These are phyloP conservation scores for Ricordea florida DNA, from an alignment of 92 coral and sea anemone species.

Conservation along the genomic window DNA sequence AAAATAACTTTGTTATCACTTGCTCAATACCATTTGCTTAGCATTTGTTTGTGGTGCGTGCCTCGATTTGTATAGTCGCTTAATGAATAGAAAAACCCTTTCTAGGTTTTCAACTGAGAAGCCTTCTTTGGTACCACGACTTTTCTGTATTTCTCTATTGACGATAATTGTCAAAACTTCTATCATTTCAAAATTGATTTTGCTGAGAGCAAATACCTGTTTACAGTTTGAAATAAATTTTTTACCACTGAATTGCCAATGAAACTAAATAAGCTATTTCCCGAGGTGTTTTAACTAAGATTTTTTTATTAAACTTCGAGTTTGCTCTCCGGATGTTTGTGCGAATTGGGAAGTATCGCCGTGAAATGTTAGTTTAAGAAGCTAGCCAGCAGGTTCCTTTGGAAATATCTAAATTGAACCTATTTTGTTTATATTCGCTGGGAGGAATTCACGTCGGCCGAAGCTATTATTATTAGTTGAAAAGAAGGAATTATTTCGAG, in stretches of 20 bases:
- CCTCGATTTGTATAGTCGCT: conserved; percentile 12
- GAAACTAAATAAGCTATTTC: conserved; percentile 70
- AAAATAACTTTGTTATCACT: conserved; percentile 68
- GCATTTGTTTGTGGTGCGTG: conserved; percentile 37
- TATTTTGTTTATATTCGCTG: conserved; percentile 58
- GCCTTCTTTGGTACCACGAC: background rate
- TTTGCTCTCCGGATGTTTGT: conserved; percentile 79
- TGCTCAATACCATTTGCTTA: conserved; percentile 51
- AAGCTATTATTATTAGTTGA: conserved; percentile 33
- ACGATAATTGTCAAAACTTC: background rate
- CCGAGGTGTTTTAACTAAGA: conserved; percentile 52
- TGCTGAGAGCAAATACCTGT: conserved; percentile 67
- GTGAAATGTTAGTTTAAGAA: conserved; percentile 75
- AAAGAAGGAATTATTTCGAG: background rate
- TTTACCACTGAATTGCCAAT: conserved; percentile 67
- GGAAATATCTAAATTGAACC: conserved; percentile 70
- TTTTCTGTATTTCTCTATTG: background rate
- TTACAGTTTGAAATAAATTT: conserved; percentile 65
- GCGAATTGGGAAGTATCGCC: conserved; percentile 61
- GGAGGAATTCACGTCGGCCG: conserved; percentile 36
- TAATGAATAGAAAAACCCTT: conserved; percentile 16
- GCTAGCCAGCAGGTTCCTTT: conserved; percentile 81
- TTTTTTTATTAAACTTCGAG: conserved; percentile 69
- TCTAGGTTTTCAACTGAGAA: background rate
- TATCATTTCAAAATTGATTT: conserved; percentile 64